phyloP scores from a whole-genome alignment of 2,888 invertebrate species.

The Syrphus vitripennis region DNA sequence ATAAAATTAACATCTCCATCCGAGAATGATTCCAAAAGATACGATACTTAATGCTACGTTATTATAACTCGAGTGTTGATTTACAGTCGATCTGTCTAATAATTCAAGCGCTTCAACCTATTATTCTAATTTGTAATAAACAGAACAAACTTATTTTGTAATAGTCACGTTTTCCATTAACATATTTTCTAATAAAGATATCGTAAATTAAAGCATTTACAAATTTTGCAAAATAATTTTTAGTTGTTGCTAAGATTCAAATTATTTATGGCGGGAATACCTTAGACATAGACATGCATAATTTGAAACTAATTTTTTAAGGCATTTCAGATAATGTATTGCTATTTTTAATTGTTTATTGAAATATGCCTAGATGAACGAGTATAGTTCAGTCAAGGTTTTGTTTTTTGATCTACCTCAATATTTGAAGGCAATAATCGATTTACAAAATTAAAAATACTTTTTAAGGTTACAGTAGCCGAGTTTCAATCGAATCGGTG shows the following conservation, averaged over 20 bases:
- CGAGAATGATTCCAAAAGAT: not conserved
- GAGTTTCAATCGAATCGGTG: too few relatives aligned
- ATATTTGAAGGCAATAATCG: too few relatives aligned
- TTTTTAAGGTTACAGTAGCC: too few relatives aligned
- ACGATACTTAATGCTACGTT: not conserved
- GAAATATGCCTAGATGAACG: too few relatives aligned
- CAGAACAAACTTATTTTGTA: constrained; percentile 1
- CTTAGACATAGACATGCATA: too few relatives aligned
- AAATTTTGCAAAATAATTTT: not conserved
- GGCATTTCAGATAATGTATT: too few relatives aligned
- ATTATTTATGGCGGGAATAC: not conserved
- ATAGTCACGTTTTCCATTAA: constrained; percentile 48
- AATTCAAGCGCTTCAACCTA: constrained; percentile 19
- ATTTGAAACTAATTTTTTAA: too few relatives aligned
- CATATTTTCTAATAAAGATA: not conserved
- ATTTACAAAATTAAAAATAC: too few relatives aligned
- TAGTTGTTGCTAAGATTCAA: not conserved
- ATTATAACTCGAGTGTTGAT: constrained; percentile 12
- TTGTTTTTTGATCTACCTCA: too few relatives aligned
- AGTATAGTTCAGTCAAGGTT: too few relatives aligned
- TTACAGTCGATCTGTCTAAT: constrained; percentile 41
- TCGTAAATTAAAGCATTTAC: not conserved
- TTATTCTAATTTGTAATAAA: not conserved
- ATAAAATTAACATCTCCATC: not conserved
- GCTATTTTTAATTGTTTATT: too few relatives aligned